Evolutionary conservation across 2,113 vertebrate species (phyloP), one percentile per base, ranked within the genome.

Genomic region (Sardina pilchardus): DNA sequence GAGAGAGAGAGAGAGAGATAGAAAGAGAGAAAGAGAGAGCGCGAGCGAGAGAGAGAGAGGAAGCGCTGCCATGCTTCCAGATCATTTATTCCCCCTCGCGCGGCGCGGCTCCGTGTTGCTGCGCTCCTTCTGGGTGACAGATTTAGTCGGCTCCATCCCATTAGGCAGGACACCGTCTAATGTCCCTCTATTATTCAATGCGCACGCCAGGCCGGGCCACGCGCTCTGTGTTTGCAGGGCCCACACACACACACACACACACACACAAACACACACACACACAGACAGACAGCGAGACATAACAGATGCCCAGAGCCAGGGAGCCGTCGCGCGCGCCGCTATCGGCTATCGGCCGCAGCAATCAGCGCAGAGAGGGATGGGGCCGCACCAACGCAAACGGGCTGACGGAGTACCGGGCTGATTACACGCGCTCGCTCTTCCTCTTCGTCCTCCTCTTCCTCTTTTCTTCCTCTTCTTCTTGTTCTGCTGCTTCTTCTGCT

Each of bases 211-310:
- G 43, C 63, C 88, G 75, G 44, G 88, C 89, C 81, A 86, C 90
- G 81, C 43, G 44, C 85, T 82, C 88, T 30, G 9, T 26, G 63
- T 67, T 67, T 67, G 81, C 89, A 86, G 82, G 88, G 83, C 56
- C 56, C 71, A 85, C 85, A 86, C 86, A 91, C 84, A 86, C 43
- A 88, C 10, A 17, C 82, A 82, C 44, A 48, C 81, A 82, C 47
- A 56, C 45, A 36, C 26, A n/a, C n/a, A n/a, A n/a, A n/a, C n/a
- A n/a, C n/a, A n/a, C 71, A 85, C 85, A 86, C 86, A 36, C 24
- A 30, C 82, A 26, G 85, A 91, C 87, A 91, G 89, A 91, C 44
- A 88, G 89, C 88, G 83, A 87, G 87, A 89, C 89, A 81, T 87
- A 78, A 78, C 34, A 78, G 71, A 78, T 78, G 71, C 71, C 71